These are phyloP conservation scores for Hephaestus fuliginosus DNA, from an alignment of 2,797 vertebrate species.

Conservation along the genomic window DNA sequence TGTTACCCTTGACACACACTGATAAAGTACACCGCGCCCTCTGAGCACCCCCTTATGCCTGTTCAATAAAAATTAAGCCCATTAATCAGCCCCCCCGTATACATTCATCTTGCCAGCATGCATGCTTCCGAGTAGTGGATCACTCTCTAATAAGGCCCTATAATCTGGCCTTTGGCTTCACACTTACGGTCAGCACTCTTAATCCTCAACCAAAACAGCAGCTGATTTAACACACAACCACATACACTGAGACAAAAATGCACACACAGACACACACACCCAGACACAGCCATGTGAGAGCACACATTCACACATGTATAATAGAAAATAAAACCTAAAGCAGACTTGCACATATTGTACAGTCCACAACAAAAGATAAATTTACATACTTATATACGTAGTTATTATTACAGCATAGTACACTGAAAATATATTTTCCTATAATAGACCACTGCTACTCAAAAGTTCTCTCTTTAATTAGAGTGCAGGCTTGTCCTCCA, in stretches of 20 bases:
- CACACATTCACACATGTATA: background rate
- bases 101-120: conserved; percentile 36
- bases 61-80: conserved; percentile 21
- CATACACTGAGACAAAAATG: background rate
- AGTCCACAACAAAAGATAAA: background rate
- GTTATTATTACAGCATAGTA: background rate
- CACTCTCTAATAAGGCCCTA: conserved; percentile 69
- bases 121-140: conserved; percentile 59
- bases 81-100: background rate
- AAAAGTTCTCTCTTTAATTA: conserved; percentile 49
- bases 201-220: conserved; percentile 75
- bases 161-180: conserved; percentile 81
- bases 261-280: background rate
- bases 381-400: background rate
- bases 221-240: conserved; percentile 47
- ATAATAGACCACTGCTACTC: background rate
- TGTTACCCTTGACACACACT: too few species aligned
- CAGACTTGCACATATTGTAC: background rate
- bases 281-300: too few species aligned
- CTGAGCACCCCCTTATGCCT: too few species aligned
- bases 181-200: conserved; percentile 67
- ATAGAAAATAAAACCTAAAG: background rate
- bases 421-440: background rate
- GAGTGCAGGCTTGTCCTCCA: conserved; percentile 10
- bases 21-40: too few species aligned